Percentiles rank a stretch among this genome's conserved stretches.
Conservation (phyloP, 2,797 vertebrate species). For the Parambassis ranga region DNA sequence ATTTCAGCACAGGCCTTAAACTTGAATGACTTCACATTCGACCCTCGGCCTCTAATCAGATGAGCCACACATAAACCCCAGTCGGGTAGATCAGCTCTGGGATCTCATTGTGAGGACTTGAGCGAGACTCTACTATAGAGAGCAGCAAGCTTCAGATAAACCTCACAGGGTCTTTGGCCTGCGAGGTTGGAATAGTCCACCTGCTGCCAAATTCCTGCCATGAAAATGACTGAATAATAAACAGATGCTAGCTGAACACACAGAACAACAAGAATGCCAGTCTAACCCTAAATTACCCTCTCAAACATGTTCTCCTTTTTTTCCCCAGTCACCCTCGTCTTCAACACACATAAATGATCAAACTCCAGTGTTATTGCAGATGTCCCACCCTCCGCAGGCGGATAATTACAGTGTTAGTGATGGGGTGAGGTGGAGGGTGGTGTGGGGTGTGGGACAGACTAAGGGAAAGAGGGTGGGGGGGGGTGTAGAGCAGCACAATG, state of each 20-base stretch:
- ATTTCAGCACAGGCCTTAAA: constrained; percentile 63
- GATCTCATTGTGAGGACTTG: constrained; percentile 11
- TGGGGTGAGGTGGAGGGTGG: constrained; percentile 61
- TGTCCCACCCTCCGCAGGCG: constrained; percentile 69
- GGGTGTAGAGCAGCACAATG: constrained; percentile 56
- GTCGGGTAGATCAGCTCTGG: constrained; percentile 34
- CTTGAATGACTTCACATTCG: constrained; percentile 56
- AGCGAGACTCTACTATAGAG: constrained; percentile 13
- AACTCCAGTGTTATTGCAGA: constrained; percentile 68
- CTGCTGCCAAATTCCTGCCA: constrained; percentile 23
- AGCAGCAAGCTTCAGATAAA: constrained; percentile 17
- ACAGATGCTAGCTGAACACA: background rate
- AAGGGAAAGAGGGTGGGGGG: background rate
- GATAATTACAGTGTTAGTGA: constrained; percentile 80
- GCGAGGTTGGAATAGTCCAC: constrained; percentile 9
- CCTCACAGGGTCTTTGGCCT: background rate
- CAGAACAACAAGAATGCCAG: constrained; percentile 9
- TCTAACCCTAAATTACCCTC: constrained; percentile 32
- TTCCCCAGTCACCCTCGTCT: constrained; percentile 35
- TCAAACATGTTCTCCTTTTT: constrained; percentile 5
- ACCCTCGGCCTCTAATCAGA: constrained; percentile 57
- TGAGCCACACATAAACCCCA: constrained; percentile 46
- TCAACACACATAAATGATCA: constrained; percentile 40
- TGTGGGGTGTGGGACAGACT: constrained; percentile 50
- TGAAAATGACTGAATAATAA: constrained; percentile 19